Evolutionary conservation across 2,797 vertebrate genomes (phyloP).

Genomic region (Diplodus puntazzo): DNA sequence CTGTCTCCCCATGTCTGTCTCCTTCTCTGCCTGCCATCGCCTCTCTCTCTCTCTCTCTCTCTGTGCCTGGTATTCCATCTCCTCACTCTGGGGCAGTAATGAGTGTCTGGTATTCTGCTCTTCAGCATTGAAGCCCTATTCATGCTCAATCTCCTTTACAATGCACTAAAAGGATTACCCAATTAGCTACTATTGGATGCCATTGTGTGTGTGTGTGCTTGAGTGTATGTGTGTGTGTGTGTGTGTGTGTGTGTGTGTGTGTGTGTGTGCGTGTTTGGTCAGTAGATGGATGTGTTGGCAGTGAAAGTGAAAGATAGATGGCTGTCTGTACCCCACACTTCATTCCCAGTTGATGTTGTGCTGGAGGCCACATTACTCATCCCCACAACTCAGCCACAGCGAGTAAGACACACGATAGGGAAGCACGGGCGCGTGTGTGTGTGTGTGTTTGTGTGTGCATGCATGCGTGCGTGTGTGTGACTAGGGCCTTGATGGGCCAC

Average conservation of each 20-base stretch:
- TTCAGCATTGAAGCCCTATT: slow-evolving; percentile 75
- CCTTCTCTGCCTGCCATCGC: slow-evolving; percentile 46
- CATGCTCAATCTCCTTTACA: slow-evolving; percentile 82
- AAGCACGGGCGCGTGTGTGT: slow-evolving; percentile 1
- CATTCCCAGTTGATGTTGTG: slow-evolving; percentile 76
- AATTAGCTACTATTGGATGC: slow-evolving; percentile 82
- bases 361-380: slow-evolving; percentile 79
- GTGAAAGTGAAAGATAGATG: slow-evolving; percentile 77
- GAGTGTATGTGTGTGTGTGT: slow-evolving; percentile 6
- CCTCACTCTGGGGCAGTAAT: slow-evolving; percentile 68
- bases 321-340: slow-evolving; percentile 67
- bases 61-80: slow-evolving; percentile 74
- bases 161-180: slow-evolving; percentile 85
- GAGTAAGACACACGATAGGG: slow-evolving; percentile 51
- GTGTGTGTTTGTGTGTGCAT: background rate
- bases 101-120: slow-evolving; percentile 79
- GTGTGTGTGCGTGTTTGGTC: slow-evolving; percentile 42
- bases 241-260: slow-evolving; percentile 25
- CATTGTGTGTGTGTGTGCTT: slow-evolving; percentile 58
- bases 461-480: slow-evolving; percentile 3
- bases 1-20: slow-evolving; percentile 39
- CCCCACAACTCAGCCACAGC: slow-evolving; percentile 51
- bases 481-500: slow-evolving; percentile 38
- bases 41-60: slow-evolving; percentile 52
- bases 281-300: slow-evolving; percentile 63